phyloP scores from a whole-genome alignment of 2,113 vertebrate species.

The rat (Rattus norvegicus) region DNA sequence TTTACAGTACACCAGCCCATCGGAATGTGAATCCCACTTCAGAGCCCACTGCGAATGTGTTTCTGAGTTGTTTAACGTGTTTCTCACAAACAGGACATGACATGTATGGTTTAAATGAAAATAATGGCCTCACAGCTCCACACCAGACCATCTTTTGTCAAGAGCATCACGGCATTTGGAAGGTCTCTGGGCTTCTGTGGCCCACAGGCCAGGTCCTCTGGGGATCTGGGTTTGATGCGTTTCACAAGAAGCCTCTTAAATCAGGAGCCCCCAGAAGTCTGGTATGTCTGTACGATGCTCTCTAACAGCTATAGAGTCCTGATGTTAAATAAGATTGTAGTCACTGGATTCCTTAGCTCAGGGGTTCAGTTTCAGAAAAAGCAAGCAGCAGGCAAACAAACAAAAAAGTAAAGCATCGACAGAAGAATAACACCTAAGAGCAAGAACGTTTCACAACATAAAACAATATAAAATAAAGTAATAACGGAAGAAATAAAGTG shows the following conservation, averaged over 20 bases:
- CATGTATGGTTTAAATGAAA: slow-evolving; percentile 84
- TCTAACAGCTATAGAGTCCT: background rate
- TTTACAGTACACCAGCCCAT: slow-evolving; percentile 75
- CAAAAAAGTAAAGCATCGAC: background rate
- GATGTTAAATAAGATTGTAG: background rate
- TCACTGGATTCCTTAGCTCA: slow-evolving; percentile 25
- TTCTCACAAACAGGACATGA: slow-evolving; percentile 83
- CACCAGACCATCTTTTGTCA: slow-evolving; percentile 80
- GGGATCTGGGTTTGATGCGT: slow-evolving; percentile 70
- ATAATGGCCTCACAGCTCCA: slow-evolving; percentile 72
- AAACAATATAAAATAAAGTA: background rate
- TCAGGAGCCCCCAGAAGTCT: slow-evolving; percentile 68
- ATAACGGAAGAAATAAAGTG: background rate
- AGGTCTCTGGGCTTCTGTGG: slow-evolving; percentile 66
- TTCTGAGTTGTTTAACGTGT: slow-evolving; percentile 83
- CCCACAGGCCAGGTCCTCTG: slow-evolving; percentile 66
- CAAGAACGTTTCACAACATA: background rate
- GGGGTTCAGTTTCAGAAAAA: slow-evolving; percentile 54
- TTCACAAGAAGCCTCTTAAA: slow-evolving; percentile 80
- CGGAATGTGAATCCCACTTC: slow-evolving; percentile 79
- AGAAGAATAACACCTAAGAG: background rate
- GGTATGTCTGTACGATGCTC: background rate
- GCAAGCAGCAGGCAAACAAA: background rate
- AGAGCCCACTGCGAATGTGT: slow-evolving; percentile 73
- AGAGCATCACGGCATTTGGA: slow-evolving; percentile 71